Base-by-base conservation (phyloP, 1,140 invertebrate species). In the Oedothorax gibbosus region DNA sequence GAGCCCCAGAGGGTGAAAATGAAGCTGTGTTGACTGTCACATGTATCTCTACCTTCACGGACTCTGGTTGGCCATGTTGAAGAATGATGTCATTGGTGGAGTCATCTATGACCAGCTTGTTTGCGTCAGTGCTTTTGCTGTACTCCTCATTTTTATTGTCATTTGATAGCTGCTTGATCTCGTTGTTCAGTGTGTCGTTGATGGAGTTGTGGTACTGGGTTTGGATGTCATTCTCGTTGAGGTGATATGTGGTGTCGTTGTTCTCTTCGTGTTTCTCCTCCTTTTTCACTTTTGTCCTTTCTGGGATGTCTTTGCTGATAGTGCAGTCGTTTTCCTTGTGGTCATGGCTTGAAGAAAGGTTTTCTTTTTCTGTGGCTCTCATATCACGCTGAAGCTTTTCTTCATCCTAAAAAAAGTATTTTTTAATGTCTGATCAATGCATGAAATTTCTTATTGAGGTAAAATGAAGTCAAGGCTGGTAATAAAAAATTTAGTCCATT, bases 11-110 rank as follows among this genome's bases (percentile, higher is more conserved):
- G 88, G 88, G 88, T 88, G 90, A 89, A 89, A 88, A 86, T 89
- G 89, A 89, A 7, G 90, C 88, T 4, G 90, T 89, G 87, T 90
- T 89, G 15, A 90, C 89, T 65, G 90, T 89, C 18, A 90, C 88
- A 57, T 89, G 87, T 60, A 88, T 88, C 78, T 88, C 88, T 3
- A 88, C 88, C 64, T 88, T 88, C 9, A 88, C 88, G 0, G 87
- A 88, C 54, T 88, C 87, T 0, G 77, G 68, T 56, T 85, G 76
- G 20, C 66, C 35, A n/a, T 72, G 75, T 14, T 85, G 66, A 11
- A 72, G 78, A 11, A 86, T 68, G 11, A 75, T 71, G 11, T 60
- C 18, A 50, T 15, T 51, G 35, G 62, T 50, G 3, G 53, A 57
- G 49, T 77, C 65, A 12, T 80, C 78, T 51, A 56, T 57, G 35